Evolutionary conservation across 2,113 vertebrate species (phyloP), one percentile per base, ranked within the genome.

Genomic region (Elanoides forficatus): DNA sequence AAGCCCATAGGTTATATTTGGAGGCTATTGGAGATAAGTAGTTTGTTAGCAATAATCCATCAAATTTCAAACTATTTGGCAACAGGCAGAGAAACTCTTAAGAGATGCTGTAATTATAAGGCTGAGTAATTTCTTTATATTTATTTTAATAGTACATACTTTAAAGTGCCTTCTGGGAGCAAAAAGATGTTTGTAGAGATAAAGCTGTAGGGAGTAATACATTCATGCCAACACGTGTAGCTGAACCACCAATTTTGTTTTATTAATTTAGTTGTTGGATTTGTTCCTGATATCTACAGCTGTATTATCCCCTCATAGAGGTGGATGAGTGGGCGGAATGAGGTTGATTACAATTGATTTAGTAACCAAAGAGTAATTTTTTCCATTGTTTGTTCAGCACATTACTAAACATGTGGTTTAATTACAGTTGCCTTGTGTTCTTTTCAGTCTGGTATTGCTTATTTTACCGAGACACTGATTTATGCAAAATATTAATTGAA

Each of bases 401-500:
- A 71, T 96, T 96, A 67, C 71, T 90, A 94, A 97, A 94, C 86
- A 95, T 86, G 91, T 94, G 93, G 89, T 74, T 86, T 97, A 97
- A 97, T 97, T 96, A 96, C 73, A 76, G 71, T 93, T 92, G 93
- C 87, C 79, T 95, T 89, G 76, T 95, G 93, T 94, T 96, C 81
- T 91, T 93, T 93, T 94, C 78, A 76, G 38, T 83, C 78, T 82
- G 71, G 67, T 88, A 62, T 88, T 88, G 78, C 95, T 94, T 94
- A 90, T 96, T 97, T 97, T 91, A 82, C 59, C 9, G 38, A 97
- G 74, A 94, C 81, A 91, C 38, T 94, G 71, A 96, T 96, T 97
- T 93, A 94, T 88, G 95, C 90, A 93, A 96, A 95, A 97, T 95
- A 96, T 97, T 96, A 97, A 96, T 95, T 96, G 97, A 96, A 97